Percentiles rank a stretch among this genome's conserved stretches.
These are phyloP conservation scores for Callosobruchus maculatus DNA, from an alignment of 2,888 invertebrate genomes.

Conservation along the genomic window DNA sequence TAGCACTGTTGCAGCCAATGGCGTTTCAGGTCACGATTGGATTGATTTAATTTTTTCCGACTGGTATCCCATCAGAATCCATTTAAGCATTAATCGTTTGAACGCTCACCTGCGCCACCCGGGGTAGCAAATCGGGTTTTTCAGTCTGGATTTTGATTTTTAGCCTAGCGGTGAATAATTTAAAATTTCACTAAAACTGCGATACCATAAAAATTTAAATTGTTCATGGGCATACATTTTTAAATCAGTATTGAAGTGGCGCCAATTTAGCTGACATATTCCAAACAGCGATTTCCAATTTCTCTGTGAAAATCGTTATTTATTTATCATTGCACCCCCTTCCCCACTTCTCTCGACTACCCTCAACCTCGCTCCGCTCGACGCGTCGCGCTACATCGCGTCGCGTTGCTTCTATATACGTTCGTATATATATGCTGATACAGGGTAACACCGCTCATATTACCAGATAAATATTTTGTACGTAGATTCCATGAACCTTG, in stretches of 20 bases:
- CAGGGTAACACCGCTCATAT: not conserved
- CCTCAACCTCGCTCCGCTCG: not conserved
- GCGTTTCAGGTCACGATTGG: not conserved
- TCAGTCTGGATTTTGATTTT: not conserved
- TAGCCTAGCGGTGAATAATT: conserved; percentile 1
- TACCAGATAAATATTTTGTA: too few species aligned
- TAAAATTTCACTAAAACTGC: conserved; percentile 1
- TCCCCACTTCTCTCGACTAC: not conserved
- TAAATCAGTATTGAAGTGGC: conserved; percentile 9
- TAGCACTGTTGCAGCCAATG: not conserved
- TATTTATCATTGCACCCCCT: conserved; percentile 8
- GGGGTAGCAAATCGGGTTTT: not conserved
- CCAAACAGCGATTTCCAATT: conserved; percentile 14
- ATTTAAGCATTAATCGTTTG: not conserved
- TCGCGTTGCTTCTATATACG: not conserved
- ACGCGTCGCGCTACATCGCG: not conserved
- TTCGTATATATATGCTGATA: not conserved
- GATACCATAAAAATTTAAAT: conserved; percentile 1
- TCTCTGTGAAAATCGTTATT: conserved; percentile 13
- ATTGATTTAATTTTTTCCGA: not conserved
- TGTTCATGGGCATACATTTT: conserved; percentile 7
- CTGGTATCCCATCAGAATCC: not conserved
- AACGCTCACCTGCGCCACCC: not conserved
- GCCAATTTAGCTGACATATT: conserved; percentile 15
- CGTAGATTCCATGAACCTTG: too few species aligned